Evolutionary conservation across 2,113 vertebrate genomes (phyloP).

Genomic region (Notothenia rossii): DNA sequence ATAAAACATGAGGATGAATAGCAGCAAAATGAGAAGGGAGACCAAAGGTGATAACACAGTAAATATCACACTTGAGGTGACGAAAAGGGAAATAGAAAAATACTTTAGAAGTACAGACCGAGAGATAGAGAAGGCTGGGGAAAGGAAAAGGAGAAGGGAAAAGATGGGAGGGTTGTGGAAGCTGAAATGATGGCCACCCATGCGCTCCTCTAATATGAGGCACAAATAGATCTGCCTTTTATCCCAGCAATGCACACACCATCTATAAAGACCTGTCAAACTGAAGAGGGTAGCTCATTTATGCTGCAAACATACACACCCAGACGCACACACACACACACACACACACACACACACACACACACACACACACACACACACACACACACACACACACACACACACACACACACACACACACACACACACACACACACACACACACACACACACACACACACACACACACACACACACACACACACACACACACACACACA

Average conservation of each 20-base stretch:
- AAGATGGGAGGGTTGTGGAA: conserved; percentile 32
- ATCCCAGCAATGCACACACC: conserved; percentile 51
- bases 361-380: conserved; percentile 13
- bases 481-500: conserved; percentile 29
- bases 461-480: conserved; percentile 28
- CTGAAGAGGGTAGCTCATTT: conserved; percentile 62
- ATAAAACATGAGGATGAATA: background rate
- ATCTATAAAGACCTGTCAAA: conserved; percentile 71
- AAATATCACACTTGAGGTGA: conserved; percentile 31
- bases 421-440: conserved; percentile 33
- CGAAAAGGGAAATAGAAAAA: background rate
- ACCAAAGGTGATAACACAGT: conserved; percentile 5
- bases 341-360: background rate
- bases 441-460: conserved; percentile 18
- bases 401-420: conserved; percentile 29
- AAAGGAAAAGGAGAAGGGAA: conserved; percentile 15
- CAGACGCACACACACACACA: background rate
- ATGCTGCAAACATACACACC: conserved; percentile 39
- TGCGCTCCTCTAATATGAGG: conserved; percentile 59
- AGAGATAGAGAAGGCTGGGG: conserved; percentile 19
- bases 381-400: conserved; percentile 22
- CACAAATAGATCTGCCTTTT: conserved; percentile 73
- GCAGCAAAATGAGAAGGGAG: conserved; percentile 13
- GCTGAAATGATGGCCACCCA: conserved; percentile 57
- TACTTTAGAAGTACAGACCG: background rate